Evolutionary conservation across 2,113 vertebrate species (phyloP), one percentile per base, ranked within the genome.

Genomic region (Formicarius rufipectus): DNA sequence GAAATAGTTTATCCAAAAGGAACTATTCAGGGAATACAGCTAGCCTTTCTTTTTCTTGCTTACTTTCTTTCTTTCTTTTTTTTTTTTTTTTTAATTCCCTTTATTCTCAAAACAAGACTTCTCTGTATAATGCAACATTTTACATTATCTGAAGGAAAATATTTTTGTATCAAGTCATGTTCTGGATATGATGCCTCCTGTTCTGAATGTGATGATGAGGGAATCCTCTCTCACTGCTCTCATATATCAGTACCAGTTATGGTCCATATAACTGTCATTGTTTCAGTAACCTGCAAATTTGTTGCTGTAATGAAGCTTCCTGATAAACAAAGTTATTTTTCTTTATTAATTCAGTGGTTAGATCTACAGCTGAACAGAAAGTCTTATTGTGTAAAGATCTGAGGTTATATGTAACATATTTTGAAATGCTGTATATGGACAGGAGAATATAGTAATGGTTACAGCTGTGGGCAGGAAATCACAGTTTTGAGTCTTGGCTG

Each of bases 401-500:
- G 64, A 86, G 59, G 47, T 74, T 90, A 86, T 64, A 77, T 44
- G 75, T 67, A 92, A 77, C 60, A 88, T 93, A 92, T 96, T 96
- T 96, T 75, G 72, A 86, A 96, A 78, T 96, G 62, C 82, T 88
- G 79, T 93, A 76, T 93, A 85, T 93, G 95, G 83, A 42, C 67
- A 89, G 90, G 76, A 96, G 68, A 93, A 81, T 86, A 96, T 42
- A 96, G 88, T 93, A 83, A 86, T 90, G 83, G 95, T 96, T 97
- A 97, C 88, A 7, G 88, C 85, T 90, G 79, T 52, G 82, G 50
- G 90, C 95, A 95, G 95, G 95, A 96, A 96, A 92, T 97, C 76
- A 93, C 84, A 88, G 79, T 90, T 94, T 96, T 93, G 85, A 95
- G 88, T 92, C 93, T 95, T 96, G 93, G 96, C 96, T 92, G 82